Evolutionary conservation across 2,888 invertebrate species (phyloP).

Genomic region (Metopia argyrocephala): DNA sequence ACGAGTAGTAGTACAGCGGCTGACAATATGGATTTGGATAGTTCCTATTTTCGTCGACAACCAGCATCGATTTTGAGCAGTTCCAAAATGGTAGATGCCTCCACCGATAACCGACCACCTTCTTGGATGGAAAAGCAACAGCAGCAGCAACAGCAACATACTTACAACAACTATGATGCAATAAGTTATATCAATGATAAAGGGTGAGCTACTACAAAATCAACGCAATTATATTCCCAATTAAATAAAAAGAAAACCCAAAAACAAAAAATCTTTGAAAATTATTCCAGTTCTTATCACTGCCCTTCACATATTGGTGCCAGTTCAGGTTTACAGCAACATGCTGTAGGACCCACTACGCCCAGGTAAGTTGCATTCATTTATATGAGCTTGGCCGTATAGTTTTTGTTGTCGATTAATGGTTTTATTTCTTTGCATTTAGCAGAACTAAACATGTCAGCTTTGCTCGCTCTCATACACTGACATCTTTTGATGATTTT

Average conservation of each 20-base stretch:
- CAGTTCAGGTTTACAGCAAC: conserved; percentile 80
- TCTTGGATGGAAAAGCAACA: conserved; percentile 83
- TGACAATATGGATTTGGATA: conserved; percentile 82
- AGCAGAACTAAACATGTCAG: conserved; percentile 92
- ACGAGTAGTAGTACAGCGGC: conserved; percentile 6
- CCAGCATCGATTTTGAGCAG: conserved; percentile 87
- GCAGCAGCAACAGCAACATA: conserved; percentile 63
- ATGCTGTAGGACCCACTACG: conserved; percentile 79
- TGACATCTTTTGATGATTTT: conserved; percentile 89
- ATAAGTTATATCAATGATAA: conserved; percentile 68
- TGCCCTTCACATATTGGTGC: conserved; percentile 74
- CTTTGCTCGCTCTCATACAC: conserved; percentile 91
- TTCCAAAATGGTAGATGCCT: conserved; percentile 71
- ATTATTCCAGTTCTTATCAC: conserved; percentile 73
- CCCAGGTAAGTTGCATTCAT: conserved; percentile 69
- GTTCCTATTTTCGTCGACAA: conserved; percentile 89
- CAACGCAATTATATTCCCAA: no score
- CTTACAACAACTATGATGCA: conserved; percentile 69
- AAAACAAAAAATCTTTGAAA: not conserved
- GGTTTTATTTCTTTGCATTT: conserved; percentile 3
- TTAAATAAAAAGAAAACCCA: not conserved
- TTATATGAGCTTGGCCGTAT: no score
- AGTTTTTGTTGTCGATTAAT: not conserved
- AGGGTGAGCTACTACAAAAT: conserved; percentile 70
- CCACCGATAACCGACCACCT: conserved; percentile 79